These are phyloP conservation scores for Nymphicus hollandicus DNA, from an alignment of 2,113 vertebrate genomes.

Conservation along the genomic window DNA sequence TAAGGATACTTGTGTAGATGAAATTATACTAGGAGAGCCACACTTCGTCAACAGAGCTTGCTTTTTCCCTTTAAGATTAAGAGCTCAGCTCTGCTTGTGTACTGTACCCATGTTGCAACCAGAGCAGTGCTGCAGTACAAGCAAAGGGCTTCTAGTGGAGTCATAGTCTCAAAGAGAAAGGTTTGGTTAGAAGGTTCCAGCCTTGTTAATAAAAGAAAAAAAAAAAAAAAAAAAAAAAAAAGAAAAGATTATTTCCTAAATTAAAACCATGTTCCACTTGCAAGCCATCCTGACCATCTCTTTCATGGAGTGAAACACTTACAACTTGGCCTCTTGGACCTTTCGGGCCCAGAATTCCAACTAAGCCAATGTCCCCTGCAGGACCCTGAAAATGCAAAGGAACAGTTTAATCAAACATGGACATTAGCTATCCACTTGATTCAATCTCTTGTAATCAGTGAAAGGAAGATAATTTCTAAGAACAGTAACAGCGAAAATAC, in stretches of 20 bases:
- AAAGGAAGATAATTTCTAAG: not conserved
- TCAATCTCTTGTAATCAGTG: not conserved
- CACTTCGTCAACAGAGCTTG: not conserved
- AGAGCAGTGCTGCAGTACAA: not conserved
- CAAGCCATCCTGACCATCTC: not conserved
- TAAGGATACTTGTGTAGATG: not conserved
- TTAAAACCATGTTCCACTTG: not conserved
- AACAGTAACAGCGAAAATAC: not conserved
- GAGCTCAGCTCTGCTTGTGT: not conserved
- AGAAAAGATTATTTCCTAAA: not conserved
- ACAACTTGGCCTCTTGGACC: constrained; percentile 87
- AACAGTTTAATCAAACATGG: not conserved
- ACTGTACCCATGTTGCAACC: not conserved
- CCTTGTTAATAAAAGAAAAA: not conserved
- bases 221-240: not conserved
- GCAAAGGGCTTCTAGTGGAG: not conserved
- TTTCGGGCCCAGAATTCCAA: constrained; percentile 87
- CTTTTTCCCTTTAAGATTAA: not conserved
- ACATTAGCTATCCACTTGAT: not conserved
- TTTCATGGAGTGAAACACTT: constrained; percentile 58
- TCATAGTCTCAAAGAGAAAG: not conserved
- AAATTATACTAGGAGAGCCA: not conserved
- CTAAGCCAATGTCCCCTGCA: constrained; percentile 81
- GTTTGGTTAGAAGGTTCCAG: not conserved
- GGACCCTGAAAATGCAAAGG: constrained; percentile 81